Evolutionary conservation across 2,888 invertebrate species (phyloP), one percentile per base, ranked within the genome.

Genomic region (Shargacucullia verbasci): DNA sequence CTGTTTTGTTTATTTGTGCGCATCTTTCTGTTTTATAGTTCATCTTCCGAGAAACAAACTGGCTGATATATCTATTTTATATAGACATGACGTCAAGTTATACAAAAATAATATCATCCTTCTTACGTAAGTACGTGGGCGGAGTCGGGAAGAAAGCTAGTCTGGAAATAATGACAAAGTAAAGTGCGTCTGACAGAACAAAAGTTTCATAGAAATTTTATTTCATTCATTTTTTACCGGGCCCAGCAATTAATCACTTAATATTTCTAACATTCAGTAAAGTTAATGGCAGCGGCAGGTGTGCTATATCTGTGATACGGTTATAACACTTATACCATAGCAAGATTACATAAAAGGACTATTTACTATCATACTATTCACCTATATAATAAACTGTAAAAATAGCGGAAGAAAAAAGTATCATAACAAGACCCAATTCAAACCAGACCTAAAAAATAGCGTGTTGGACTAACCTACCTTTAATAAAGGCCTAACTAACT

Each of bases 121-220:
- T 40, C 40, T 63, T 45, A 56, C 59, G 55, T 45, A 53, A 59
- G 35, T 9, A 61, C 47, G 71, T 61, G 46, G 71, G 63, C 15
- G 45, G 46, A 45, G 25, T 7, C 40, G 33, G 49, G 25, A 55
- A 35, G 12, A 59, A 71, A 58, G 45, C 53, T 71, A 57, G 63
- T 38, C 46, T 46, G 59, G 47, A 70, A 71, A 74, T 74, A 70
- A 70, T 74, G 61, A 59, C 52, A 59, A 70, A 63, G 64, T 64
- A 68, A 68, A 71, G 49, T 59, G 61, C 25, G 14, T 64, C 52
- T 71, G 75, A 73, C 71, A 71, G 58, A 70, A 73, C 60, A 67
- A 71, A 71, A 66, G 49, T 69, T 63, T 67, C 40, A 48, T 48
- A 41, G 50, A 59, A 41, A 1, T 53, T 62, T 65, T 62, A 41